Evolutionary conservation across 2,888 invertebrate genomes (phyloP), one percentile per base, ranked within the genome.

Genomic region (Azorinus chamasolen): DNA sequence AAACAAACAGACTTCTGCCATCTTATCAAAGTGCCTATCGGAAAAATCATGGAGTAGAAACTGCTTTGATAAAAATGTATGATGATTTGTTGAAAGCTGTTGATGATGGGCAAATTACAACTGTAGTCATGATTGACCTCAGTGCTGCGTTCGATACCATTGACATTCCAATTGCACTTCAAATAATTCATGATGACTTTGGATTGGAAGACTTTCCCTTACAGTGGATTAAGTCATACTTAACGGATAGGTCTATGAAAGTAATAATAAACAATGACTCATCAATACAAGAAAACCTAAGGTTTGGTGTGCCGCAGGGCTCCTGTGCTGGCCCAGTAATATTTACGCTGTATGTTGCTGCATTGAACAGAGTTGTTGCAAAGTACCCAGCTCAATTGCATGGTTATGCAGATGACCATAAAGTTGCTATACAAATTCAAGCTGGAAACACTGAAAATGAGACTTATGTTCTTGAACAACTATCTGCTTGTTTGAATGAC

Each of bases 91-190:
- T 66, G 20, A 20, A 48, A 43, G 46, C 64, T 12, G 39, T 25
- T 45, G 68, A 74, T 43, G 18, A 43, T n/a, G 24, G 24, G 2
- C 58, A 55, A 48, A 22, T 39, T n/a, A 43, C 50, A 43, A 54
- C 64, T 18, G 76, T 70, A 16, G 65, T 70, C 32, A 76, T 76
- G 76, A 55, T 76, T 59, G 69, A 75, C 51, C 61, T 65, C 16
- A 69, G 75, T 69, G 54, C 69, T 12, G 64, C 74, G 39, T 75
- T 70, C 37, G 70, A 75, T 43, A 75, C 75, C 39, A 37, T 70
- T 22, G 76, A 70, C 37, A 70, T 76, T 59, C 61, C 70, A 20
- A 69, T 50, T 18, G 25, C 51, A 32, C 20, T 74, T 50, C 32
- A 62, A 27, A 39, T 66, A 25, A 18, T 66, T 18, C 16, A 62